Base-by-base conservation (phyloP, 2,113 vertebrate species). In the Corythaixoides concolor region DNA sequence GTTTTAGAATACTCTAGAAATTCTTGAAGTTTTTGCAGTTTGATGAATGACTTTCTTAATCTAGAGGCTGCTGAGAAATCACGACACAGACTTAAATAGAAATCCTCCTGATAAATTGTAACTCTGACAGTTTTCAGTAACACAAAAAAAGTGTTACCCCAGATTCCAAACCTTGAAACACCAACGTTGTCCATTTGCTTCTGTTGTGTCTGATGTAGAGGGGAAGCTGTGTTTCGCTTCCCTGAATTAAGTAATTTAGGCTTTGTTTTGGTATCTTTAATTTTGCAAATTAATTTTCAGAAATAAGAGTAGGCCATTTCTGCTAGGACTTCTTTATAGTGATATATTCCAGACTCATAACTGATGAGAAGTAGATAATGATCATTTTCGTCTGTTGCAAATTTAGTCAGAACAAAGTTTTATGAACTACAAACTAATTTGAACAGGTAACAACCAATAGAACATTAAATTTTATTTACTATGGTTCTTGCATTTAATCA, bases 401-500 rank as follows among this genome's bases (percentile, higher is more conserved):
- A 76, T 70, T 32, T 30, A 50, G 64, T 76, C 24, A 62, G 53
- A 66, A 62, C 26, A 63, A 75, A 21, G 12, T 53, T 52, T 2
- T 33, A 4, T 52, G 33, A 76, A 11, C 41, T 89, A 7, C 15
- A 49, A 53, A 26, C 22, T 55, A 35, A 64, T 91, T 30, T 63
- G 37, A 73, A 58, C 17, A 62, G 49, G 17, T 86, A 39, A 35
- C 23, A 37, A 27, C 28, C 49, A 88, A 16, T 81, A 39, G 4
- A 11, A 53, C 23, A 15, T n/a, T 17, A 37, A 21, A 33, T 92
- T 86, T 85, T 39, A 59, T 60, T 27, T 70, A 28, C 26, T 53
- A 0, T 43, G 8, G 8, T 24, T 87, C 45, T 86, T 0, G 0
- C 8, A 2, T 70, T 81, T 67, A 55, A 32, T 85, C 9, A n/a